Percentiles rank a stretch among this genome's conserved stretches.
Conservation (phyloP, 2,797 vertebrate genomes). For the Melopsittacus undulatus region DNA sequence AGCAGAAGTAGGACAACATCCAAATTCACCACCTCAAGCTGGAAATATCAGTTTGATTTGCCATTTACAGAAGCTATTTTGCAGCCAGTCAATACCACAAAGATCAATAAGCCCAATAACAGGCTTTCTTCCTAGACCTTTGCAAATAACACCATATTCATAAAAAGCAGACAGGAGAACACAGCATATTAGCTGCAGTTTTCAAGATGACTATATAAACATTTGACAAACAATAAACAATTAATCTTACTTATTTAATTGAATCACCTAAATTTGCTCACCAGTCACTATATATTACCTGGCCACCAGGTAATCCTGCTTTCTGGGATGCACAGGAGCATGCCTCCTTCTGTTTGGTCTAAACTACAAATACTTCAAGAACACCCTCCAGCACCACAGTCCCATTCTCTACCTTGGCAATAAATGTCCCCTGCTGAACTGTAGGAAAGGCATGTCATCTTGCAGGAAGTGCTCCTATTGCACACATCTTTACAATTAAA, state of each 20-base stretch:
- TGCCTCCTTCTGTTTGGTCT: slow-evolving; percentile 30
- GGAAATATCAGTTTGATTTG: neutral
- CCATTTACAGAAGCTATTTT: neutral
- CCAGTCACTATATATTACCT: neutral
- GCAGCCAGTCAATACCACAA: neutral
- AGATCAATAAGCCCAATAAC: neutral
- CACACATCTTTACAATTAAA: slow-evolving; percentile 24
- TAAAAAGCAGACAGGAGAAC: slow-evolving; percentile 24
- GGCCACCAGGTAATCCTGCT: slow-evolving; percentile 43
- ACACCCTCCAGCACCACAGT: slow-evolving; percentile 71
- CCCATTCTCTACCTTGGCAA: slow-evolving; percentile 61
- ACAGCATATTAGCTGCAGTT: neutral
- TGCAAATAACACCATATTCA: neutral
- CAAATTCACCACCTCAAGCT: neutral
- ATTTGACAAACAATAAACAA: slow-evolving; percentile 3
- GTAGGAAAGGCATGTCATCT: neutral
- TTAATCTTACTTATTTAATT: neutral
- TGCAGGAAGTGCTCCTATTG: neutral
- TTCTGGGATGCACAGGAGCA: slow-evolving; percentile 21
- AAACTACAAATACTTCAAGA: neutral
- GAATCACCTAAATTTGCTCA: neutral
- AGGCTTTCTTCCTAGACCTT: neutral
- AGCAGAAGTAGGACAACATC: neutral
- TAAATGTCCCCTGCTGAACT: neutral
- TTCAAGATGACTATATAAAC: neutral